Base-by-base conservation (phyloP, 2,797 vertebrate species). In the Telmatherina bonti region DNA sequence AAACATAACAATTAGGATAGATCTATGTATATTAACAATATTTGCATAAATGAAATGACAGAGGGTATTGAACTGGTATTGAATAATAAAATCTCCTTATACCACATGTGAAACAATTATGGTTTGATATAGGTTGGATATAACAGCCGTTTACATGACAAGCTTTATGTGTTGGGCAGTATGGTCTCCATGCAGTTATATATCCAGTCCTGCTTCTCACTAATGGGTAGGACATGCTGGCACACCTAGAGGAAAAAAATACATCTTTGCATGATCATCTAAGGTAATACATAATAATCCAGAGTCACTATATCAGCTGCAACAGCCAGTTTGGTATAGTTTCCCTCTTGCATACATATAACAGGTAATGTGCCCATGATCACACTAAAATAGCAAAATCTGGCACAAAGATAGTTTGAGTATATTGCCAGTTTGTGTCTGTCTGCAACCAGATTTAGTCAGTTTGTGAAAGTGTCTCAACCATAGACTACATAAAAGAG, bases 201-300 rank as follows among this genome's bases (percentile, higher is more conserved):
- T 51, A 88, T 88, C 96, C 97, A 98, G 22, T 98, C 97, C 82
- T 95, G 94, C 77, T 80, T 94, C 57, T 97, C 96, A 0, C 93
- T 94, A 83, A 95, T 81, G 0, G 96, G 94, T 86, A 98, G 90
- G 71, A 96, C 92, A 5, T 99, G 97, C 75, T 99, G 97, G 84
- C 95, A 97, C 58, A 99, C 93, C 97, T 99, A 86, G 26, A 56
- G 63, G 26, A 86, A 3, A 30, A 18, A 77, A 30, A 86, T 2
- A 62, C 5, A 70, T n/a, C 2, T 51, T 27, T 47, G n/a, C 51
- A 43, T 76, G 68, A 62, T 13, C 18, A 62, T 59, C 2, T 10
- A 31, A 54, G 62, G n/a, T 6, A 15, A 0, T 10, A 56, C 5
- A 51, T 30, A 38, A 53, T 75, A 1, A 33, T 36, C 12, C 41